phyloP scores from a whole-genome alignment of 2,113 vertebrate species.

The Rhinopomastus cyanomelas region DNA sequence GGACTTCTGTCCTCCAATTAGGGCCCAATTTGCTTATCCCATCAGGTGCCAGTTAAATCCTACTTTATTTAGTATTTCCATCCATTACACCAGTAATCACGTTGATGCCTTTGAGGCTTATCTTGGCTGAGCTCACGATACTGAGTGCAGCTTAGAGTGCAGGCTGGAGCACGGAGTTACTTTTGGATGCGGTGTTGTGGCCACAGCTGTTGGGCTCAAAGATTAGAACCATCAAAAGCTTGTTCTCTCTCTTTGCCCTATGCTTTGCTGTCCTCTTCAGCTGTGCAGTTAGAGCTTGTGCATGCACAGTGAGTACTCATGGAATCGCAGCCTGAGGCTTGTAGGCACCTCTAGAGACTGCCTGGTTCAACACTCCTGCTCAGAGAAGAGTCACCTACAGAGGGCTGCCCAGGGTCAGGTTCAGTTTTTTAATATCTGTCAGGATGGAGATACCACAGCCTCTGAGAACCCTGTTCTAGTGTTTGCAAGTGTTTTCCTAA shows the following conservation, averaged over 20 bases:
- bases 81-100: not conserved
- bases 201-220: not conserved
- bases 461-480: not conserved
- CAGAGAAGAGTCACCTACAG: not conserved
- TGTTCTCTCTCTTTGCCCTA: not conserved
- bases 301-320: not conserved
- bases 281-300: not conserved
- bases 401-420: not conserved
- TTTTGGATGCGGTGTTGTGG: not conserved
- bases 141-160: not conserved
- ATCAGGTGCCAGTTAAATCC: not conserved
- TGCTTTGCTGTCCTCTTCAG: not conserved
- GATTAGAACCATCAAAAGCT: not conserved
- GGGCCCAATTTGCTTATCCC: not conserved
- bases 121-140: not conserved
- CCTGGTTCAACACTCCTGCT: not conserved
- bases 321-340: not conserved
- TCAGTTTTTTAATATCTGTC: not conserved
- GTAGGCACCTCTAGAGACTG: not conserved
- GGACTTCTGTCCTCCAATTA: constrained; percentile 41
- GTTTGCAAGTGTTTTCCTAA: not conserved
- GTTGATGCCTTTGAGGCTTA: not conserved
- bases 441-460: not conserved
- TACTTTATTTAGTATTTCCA: not conserved
- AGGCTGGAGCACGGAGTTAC: not conserved